Evolutionary conservation across 2,113 vertebrate species (phyloP).

Genomic region (Chlorodrepanis virens): DNA sequence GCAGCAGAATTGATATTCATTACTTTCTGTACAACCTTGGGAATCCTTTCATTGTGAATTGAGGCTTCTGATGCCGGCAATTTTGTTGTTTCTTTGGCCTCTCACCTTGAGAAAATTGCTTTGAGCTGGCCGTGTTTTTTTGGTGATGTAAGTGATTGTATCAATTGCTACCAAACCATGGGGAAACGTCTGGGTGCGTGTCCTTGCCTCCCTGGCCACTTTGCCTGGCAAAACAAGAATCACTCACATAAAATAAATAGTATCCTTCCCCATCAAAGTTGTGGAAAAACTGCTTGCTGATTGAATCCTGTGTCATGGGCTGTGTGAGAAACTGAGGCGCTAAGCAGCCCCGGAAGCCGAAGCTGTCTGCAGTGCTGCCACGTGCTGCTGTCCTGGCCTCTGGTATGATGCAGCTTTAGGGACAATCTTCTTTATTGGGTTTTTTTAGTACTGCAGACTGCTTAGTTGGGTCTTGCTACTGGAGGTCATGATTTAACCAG

Average conservation of each 20-base stretch:
- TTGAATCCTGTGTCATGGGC: not conserved
- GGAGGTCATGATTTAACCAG: not conserved
- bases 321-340: not conserved
- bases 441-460: not conserved
- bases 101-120: conserved; percentile 49
- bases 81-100: conserved; percentile 33
- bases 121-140: not conserved
- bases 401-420: not conserved
- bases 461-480: not conserved
- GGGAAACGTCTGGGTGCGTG: not conserved
- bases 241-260: not conserved
- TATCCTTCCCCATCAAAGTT: not conserved
- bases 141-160: not conserved
- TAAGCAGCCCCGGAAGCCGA: not conserved
- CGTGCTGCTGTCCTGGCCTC: not conserved
- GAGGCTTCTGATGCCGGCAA: conserved; percentile 20
- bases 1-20: conserved; percentile 15
- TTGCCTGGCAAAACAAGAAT: not conserved
- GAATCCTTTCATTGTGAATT: not conserved
- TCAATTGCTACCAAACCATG: not conserved
- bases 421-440: not conserved
- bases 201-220: not conserved
- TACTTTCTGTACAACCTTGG: not conserved
- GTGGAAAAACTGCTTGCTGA: not conserved
- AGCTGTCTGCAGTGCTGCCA: not conserved